Evolutionary conservation across 2,113 vertebrate genomes (phyloP).

Genomic region (Anhinga anhinga): DNA sequence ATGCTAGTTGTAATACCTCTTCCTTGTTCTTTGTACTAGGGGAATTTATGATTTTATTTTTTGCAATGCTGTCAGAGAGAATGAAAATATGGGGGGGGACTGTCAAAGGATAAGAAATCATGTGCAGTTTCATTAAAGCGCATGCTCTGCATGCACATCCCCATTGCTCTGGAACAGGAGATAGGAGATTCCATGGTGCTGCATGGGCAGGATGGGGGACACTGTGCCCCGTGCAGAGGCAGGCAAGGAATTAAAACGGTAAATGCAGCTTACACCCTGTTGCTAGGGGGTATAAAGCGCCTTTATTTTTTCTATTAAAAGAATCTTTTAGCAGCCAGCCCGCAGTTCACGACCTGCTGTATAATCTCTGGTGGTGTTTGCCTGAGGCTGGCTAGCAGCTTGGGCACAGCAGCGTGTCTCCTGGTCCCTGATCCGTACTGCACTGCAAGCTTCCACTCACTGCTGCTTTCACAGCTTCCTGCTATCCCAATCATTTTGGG

Average conservation of each 20-base stretch:
- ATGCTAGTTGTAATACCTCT: neutral
- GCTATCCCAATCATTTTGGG: neutral
- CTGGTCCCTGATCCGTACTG: neutral
- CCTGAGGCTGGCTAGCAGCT: neutral
- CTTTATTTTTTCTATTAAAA: neutral
- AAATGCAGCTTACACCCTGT: neutral
- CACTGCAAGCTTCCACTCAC: neutral
- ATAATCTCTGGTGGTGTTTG: neutral
- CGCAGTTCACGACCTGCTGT: neutral
- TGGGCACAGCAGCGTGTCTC: neutral
- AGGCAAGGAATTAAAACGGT: neutral
- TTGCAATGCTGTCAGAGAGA: neutral
- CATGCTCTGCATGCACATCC: neutral
- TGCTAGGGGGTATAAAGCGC: neutral
- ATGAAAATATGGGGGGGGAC: neutral
- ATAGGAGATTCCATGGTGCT: neutral
- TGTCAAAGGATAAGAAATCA: neutral
- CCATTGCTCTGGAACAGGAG: neutral
- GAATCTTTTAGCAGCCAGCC: neutral
- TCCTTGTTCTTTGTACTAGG: neutral
- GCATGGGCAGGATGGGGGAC: neutral
- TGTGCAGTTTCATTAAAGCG: neutral
- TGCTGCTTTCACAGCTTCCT: neutral
- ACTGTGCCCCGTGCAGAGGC: neutral
- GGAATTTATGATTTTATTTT: neutral